Evolutionary conservation across 2,113 vertebrate species (phyloP), one percentile per base, ranked within the genome.

Genomic region (Lipotes vexillifer): DNA sequence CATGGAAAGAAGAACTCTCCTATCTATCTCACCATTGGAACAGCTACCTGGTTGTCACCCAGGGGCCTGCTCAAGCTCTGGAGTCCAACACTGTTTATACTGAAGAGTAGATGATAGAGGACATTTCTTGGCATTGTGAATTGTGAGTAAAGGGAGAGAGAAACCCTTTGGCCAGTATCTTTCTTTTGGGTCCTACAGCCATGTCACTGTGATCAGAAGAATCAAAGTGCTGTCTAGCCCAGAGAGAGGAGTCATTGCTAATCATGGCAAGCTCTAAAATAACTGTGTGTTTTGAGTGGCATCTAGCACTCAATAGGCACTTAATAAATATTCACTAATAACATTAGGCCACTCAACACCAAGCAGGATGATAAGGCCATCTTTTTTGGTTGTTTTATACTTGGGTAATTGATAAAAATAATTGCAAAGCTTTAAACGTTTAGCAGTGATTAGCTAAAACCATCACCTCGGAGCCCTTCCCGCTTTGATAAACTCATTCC

Each of bases 321-420:
- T 97, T 97, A 94, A 96, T 96, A 96, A 97, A 96, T 75, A 95
- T 72, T 96, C 93, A 87, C 94, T 98, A 97, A 98, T 97, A 97
- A 86, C 85, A 97, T 97, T 94, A 97, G 91, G 88, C 88, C 96
- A 93, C 93, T 97, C 93, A 94, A 93, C 89, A 93, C 74, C 82
- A 91, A 84, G 41, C 57, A 83, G 57, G 77, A 97, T 90, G 91
- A 94, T 86, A 96, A 97, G 97, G 78, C 94, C 92, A 38, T 77
- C 90, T 94, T 91, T 85, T 89, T 63, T 41, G 18, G 65, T 94
- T 97, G 96, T 93, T 88, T 83, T 89, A 94, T 68, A 84, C 59
- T 90, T 94, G 13, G 23, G 81, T 97, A 97, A 97, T 97, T 98
- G 96, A 97, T 97, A 96, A 97, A 97, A 98, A 97, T 97, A 97